Conservation (phyloP, 2,888 invertebrate species). For the Nipponacmea schrenckii region DNA sequence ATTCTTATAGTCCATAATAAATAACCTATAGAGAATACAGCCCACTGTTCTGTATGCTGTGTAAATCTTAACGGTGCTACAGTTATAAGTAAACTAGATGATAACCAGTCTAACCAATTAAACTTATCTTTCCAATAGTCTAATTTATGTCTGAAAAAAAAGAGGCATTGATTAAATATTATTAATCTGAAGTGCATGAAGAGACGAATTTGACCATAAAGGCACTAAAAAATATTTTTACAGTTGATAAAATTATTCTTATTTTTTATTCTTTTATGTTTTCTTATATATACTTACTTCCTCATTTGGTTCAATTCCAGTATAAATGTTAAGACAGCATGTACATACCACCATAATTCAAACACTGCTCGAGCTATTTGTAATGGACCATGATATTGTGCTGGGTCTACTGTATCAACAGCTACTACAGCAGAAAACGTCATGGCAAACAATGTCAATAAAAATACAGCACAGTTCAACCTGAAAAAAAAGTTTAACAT, state of each 20-base stretch:
- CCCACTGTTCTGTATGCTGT: slow-evolving; percentile 50
- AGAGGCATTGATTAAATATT: background rate
- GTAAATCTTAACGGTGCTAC: slow-evolving; percentile 49
- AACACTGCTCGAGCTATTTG: slow-evolving; percentile 50
- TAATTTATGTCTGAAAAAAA: slow-evolving; percentile 43
- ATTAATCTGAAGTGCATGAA: too few species aligned
- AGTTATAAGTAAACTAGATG: slow-evolving; percentile 39
- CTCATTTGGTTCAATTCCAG: slow-evolving; percentile 53
- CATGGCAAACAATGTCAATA: slow-evolving; percentile 45
- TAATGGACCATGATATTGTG: slow-evolving; percentile 40
- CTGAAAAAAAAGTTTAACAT: slow-evolving; percentile 26
- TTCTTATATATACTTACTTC: slow-evolving; percentile 40
- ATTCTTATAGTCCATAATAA: slow-evolving; percentile 55
- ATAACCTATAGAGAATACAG: slow-evolving; percentile 53
- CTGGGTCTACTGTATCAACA: slow-evolving; percentile 41
- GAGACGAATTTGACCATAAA: too few species aligned
- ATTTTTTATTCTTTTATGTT: too few species aligned
- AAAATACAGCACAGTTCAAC: slow-evolving; percentile 42
- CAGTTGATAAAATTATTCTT: too few species aligned
- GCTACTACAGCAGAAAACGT: slow-evolving; percentile 48
- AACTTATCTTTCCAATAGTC: slow-evolving; percentile 57
- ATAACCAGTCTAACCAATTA: slow-evolving; percentile 55
- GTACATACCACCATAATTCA: slow-evolving; percentile 40
- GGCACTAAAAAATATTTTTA: background rate
- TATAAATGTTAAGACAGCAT: slow-evolving; percentile 40